Percentiles rank a stretch among this genome's conserved stretches.
These are phyloP conservation scores for Haliaeetus leucogaster DNA, from an alignment of 2,113 vertebrate species.

Conservation along the genomic window DNA sequence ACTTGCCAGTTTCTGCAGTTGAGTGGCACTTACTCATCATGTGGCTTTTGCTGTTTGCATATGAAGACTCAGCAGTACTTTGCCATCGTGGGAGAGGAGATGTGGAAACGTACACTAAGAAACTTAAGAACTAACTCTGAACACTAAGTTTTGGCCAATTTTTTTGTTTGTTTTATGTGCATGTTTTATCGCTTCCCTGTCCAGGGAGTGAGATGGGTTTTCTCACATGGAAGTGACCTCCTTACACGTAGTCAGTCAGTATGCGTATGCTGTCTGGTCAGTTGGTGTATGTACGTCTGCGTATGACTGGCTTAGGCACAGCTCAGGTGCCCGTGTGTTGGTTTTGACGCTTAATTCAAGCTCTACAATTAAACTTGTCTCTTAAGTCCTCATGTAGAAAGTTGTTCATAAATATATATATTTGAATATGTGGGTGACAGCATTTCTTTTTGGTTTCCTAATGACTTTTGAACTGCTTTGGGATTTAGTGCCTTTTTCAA, in stretches of 20 bases:
- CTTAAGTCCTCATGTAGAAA: background rate
- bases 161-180: background rate
- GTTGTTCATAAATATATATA: background rate
- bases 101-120: background rate
- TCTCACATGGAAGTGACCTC: background rate
- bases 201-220: background rate
- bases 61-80: slow-evolving; percentile 51
- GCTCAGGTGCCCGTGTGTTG: background rate
- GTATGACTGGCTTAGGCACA: background rate
- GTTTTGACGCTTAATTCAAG: background rate
- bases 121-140: slow-evolving; percentile 15
- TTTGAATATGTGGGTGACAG: background rate
- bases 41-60: slow-evolving; percentile 64
- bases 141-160: slow-evolving; percentile 8
- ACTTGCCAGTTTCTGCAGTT: slow-evolving; percentile 39
- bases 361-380: background rate
- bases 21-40: slow-evolving; percentile 6
- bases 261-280: background rate
- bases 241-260: background rate
- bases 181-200: background rate
- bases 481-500: slow-evolving; percentile 66
- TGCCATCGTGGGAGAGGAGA: background rate
- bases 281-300: background rate
- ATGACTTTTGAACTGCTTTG: slow-evolving; percentile 1
- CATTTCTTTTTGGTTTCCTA: background rate